Percentiles rank a stretch among this genome's conserved stretches.
phyloP scores from a whole-genome alignment of 1,140 invertebrate genomes.

The Drosophila jambulina region DNA sequence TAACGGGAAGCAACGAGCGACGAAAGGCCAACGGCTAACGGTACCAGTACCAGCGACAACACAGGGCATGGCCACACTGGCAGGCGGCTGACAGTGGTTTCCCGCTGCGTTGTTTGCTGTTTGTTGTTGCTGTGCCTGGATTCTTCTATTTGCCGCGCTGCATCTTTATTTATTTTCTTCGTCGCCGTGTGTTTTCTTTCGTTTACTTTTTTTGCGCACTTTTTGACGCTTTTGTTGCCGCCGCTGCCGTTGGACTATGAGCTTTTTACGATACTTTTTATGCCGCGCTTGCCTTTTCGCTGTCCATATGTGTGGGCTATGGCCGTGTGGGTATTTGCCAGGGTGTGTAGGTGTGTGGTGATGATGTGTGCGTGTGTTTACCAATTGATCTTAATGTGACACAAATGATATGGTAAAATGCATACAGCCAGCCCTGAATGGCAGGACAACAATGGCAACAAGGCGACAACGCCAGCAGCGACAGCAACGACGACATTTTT shows the following conservation, averaged over 20 bases:
- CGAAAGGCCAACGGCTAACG: conserved; percentile 38
- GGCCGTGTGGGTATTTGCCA: conserved; percentile 1
- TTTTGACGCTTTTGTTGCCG: conserved; percentile 69
- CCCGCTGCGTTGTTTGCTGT: conserved; percentile 61
- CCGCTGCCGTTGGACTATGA: conserved; percentile 29
- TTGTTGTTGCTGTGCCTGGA: conserved; percentile 40
- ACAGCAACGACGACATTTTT: conserved; percentile 68
- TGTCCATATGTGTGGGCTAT: conserved; percentile 33
- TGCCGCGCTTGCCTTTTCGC: conserved; percentile 73
- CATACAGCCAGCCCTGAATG: conserved; percentile 63
- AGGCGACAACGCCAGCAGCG: conserved; percentile 53
- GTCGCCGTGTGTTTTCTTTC: conserved; percentile 24
- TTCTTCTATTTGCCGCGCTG: conserved; percentile 70
- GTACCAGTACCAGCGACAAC: conserved; percentile 42
- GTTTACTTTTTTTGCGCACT: conserved; percentile 64
- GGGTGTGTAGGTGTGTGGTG: conserved; percentile 17
- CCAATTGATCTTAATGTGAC: conserved; percentile 85
- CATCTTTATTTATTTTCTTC: conserved; percentile 55
- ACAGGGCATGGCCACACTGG: conserved; percentile 67
- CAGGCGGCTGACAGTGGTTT: conserved; percentile 61
- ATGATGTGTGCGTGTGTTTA: conserved; percentile 59
- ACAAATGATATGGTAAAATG: conserved; percentile 84
- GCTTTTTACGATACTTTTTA: conserved; percentile 77
- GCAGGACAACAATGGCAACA: conserved; percentile 61
- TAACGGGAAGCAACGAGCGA: conserved; percentile 22